Conservation (phyloP, 2,888 invertebrate genomes). For the Seira sanloemensis region DNA sequence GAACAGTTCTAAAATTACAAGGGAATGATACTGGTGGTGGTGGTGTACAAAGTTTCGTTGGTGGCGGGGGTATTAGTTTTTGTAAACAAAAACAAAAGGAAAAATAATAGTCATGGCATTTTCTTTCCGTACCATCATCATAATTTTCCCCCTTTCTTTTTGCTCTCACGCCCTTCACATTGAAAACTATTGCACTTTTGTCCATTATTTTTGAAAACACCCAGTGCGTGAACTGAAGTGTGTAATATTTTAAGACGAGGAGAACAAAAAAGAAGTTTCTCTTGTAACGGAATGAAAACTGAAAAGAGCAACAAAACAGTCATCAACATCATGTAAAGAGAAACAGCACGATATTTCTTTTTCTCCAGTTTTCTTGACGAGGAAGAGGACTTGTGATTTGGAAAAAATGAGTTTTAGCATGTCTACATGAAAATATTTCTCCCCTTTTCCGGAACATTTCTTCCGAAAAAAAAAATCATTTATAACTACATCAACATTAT, state of each 20-base stretch:
- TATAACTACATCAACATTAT: conserved; percentile 16
- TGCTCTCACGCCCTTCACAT: conserved; percentile 13
- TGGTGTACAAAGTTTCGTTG: no score
- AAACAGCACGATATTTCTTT: conserved; percentile 11
- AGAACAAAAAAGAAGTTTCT: background rate
- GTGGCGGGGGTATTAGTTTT: conserved; percentile 11
- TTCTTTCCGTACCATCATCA: conserved; percentile 7
- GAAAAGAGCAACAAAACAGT: conserved; percentile 15
- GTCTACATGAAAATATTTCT: conserved; percentile 21
- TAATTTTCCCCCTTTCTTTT: background rate
- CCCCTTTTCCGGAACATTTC: conserved; percentile 9
- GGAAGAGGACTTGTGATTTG: background rate
- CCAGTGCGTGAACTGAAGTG: conserved; percentile 11
- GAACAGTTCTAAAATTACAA: background rate
- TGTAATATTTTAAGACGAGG: conserved; percentile 6
- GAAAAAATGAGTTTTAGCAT: conserved; percentile 36
- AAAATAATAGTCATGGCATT: conserved; percentile 10
- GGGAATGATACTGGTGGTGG: background rate
- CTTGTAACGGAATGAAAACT: conserved; percentile 20
- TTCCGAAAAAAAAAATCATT: conserved; percentile 6
- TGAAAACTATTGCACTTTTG: conserved; percentile 14
- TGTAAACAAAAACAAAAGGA: background rate
- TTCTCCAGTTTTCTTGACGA: background rate
- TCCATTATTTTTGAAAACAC: conserved; percentile 2
- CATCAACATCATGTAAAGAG: conserved; percentile 17